phyloP scores from a whole-genome alignment of 2,113 vertebrate species.

The Alethe diademata region DNA sequence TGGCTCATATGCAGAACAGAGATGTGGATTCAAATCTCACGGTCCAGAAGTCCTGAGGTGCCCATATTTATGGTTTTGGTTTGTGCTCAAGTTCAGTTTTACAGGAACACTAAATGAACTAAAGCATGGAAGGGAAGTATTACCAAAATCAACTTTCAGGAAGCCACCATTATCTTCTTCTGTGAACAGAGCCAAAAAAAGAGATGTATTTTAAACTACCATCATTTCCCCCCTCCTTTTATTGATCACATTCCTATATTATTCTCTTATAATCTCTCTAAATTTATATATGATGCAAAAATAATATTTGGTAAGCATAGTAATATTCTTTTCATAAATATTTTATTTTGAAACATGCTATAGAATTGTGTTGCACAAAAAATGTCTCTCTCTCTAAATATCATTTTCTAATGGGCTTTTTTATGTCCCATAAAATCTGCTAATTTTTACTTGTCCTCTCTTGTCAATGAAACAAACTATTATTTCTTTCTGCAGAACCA shows the following conservation, averaged over 20 bases:
- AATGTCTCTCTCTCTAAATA: neutral
- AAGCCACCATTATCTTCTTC: neutral
- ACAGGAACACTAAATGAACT: neutral
- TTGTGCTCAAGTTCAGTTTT: neutral
- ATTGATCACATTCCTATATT: neutral
- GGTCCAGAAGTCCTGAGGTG: neutral
- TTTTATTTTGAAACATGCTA: constrained; percentile 1
- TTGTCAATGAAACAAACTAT: constrained; percentile 59
- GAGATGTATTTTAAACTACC: neutral
- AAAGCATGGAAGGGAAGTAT: neutral
- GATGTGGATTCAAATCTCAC: neutral
- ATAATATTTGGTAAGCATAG: neutral
- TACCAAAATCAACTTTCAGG: neutral
- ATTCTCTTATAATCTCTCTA: neutral
- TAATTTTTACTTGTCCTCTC: constrained; percentile 59
- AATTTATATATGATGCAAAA: neutral
- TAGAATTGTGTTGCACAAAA: neutral
- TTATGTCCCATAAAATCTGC: constrained; percentile 46
- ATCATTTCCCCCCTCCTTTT: neutral
- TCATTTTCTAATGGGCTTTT: constrained; percentile 49
- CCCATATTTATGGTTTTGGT: neutral
- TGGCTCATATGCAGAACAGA: neutral
- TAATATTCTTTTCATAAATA: neutral
- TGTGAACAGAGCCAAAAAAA: neutral
- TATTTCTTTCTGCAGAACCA: constrained; percentile 49